Conservation (phyloP, 2,888 invertebrate species). For the Aproaerema taeniolella region DNA sequence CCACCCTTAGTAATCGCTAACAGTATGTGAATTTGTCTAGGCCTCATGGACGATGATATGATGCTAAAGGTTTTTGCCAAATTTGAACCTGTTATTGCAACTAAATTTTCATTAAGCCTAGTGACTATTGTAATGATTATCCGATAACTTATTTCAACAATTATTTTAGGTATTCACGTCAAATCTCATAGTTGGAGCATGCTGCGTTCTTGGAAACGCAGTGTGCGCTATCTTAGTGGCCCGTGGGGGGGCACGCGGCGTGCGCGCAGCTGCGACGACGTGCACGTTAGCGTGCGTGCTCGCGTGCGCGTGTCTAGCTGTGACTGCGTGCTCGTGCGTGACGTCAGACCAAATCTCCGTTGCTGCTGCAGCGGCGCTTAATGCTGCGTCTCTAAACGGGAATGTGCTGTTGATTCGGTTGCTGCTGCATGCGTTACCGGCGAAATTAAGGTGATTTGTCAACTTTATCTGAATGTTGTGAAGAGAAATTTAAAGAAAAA, state of each 20-base stretch:
- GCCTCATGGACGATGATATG: too few relatives aligned
- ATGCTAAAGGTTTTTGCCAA: too few relatives aligned
- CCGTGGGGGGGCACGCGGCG: slow-evolving; percentile 53
- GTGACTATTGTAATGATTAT: too few relatives aligned
- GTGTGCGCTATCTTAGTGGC: slow-evolving; percentile 53
- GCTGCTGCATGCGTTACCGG: slow-evolving; percentile 54
- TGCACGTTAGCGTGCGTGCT: slow-evolving; percentile 54
- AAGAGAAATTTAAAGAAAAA: too few relatives aligned
- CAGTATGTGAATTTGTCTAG: too few relatives aligned
- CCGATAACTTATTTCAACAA: too few relatives aligned
- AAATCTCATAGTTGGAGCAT: slow-evolving; percentile 61
- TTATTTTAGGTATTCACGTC: slow-evolving; percentile 58
- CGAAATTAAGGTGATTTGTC: slow-evolving; percentile 64
- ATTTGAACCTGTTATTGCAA: background rate
- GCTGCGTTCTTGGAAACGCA: slow-evolving; percentile 60
- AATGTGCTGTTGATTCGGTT: slow-evolving; percentile 61
- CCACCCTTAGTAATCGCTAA: too few relatives aligned
- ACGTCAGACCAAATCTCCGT: slow-evolving; percentile 47
- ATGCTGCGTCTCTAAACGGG: slow-evolving; percentile 63
- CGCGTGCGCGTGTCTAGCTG: slow-evolving; percentile 53
- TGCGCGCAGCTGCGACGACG: slow-evolving; percentile 52
- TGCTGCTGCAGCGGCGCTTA: slow-evolving; percentile 58
- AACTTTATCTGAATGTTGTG: too few relatives aligned
- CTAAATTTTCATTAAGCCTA: too few relatives aligned
- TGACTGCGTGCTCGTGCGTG: slow-evolving; percentile 54